phyloP scores from a whole-genome alignment of 2,888 invertebrate genomes.

The Schrankia costaestrigalis region DNA sequence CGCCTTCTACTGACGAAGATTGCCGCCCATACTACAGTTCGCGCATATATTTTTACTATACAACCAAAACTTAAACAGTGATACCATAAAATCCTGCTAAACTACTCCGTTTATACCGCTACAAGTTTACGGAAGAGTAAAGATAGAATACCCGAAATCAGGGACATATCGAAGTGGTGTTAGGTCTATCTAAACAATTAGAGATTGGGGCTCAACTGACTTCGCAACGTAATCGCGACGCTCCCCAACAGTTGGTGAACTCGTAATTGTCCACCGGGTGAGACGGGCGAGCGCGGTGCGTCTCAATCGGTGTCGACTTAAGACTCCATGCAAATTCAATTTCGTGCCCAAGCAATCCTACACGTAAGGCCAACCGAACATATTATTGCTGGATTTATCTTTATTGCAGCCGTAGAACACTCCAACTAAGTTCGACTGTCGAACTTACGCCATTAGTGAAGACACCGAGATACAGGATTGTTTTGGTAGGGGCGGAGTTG shows the following conservation, averaged over 20 bases:
- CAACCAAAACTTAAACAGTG: conserved; percentile 8
- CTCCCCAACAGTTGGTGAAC: conserved; percentile 56
- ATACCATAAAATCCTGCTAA: conserved; percentile 9
- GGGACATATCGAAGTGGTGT: conserved; percentile 27
- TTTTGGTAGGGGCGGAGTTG: conserved; percentile 77
- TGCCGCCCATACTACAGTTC: conserved; percentile 57
- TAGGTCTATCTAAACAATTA: conserved; percentile 35
- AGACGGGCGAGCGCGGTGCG: conserved; percentile 51
- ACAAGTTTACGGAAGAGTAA: not conserved
- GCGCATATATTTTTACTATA: conserved; percentile 32
- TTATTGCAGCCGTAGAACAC: conserved; percentile 79
- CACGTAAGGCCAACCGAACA: conserved; percentile 77
- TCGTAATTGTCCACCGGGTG: conserved; percentile 66
- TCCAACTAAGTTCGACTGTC: conserved; percentile 79
- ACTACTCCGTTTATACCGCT: conserved; percentile 6
- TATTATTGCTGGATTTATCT: conserved; percentile 81
- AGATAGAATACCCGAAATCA: conserved; percentile 24
- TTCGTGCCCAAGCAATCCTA: conserved; percentile 75
- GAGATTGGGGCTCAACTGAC: conserved; percentile 45
- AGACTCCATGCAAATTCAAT: conserved; percentile 80
- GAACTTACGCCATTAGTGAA: conserved; percentile 80
- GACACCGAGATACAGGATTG: conserved; percentile 79
- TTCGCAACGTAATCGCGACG: conserved; percentile 52
- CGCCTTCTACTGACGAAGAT: conserved; percentile 62
- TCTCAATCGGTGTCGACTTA: conserved; percentile 74